Evolutionary conservation across 2,113 vertebrate genomes (phyloP), one percentile per base, ranked within the genome.

Genomic region (Theristicus caerulescens): DNA sequence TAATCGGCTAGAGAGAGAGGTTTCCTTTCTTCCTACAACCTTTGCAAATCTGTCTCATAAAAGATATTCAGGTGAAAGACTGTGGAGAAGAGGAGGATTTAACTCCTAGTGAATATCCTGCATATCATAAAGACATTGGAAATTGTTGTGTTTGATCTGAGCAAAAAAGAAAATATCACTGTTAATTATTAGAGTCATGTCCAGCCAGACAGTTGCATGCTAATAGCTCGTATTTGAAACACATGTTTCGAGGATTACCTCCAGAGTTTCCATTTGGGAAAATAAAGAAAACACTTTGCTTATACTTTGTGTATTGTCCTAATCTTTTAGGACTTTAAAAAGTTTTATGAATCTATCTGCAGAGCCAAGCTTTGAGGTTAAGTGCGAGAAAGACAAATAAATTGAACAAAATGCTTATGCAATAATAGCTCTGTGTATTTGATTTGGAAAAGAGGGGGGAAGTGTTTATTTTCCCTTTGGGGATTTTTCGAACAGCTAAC

Each of bases 141-240:
- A 88, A 73, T 36, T 57, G 3, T 31, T 92, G 40, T 4, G 4
- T 29, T 85, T 86, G 7, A 69, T 61, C 26, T 26, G 2, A 34
- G 25, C 4, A 52, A 55, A 66, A 46, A 27, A 59, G n/a, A 65
- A 76, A 86, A 86, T 25, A 67, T 29, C 12, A 44, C 3, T 73
- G 4, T 77, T 76, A 47, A 36, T 61, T 77, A n/a, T 52, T 72
- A 54, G 4, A 36, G 21, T 76, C 4, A 11, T 51, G 7, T 69
- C 24, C 3, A 2, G 9, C 0, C 11, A 84, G 46, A 27, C 2
- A 31, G 7, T 31, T 27, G 5, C 9, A 62, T 24, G 10, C 7
- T 74, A 31, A 29, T 36, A 69, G 24, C 19, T 54, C 2, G 7
- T 62, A 73, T 66, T 38, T 49, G 21, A 92, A 87, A 34, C 36